These are phyloP conservation scores for Schizothorax lantsangensis DNA, from an alignment of 2,797 vertebrate species.

Conservation along the genomic window DNA sequence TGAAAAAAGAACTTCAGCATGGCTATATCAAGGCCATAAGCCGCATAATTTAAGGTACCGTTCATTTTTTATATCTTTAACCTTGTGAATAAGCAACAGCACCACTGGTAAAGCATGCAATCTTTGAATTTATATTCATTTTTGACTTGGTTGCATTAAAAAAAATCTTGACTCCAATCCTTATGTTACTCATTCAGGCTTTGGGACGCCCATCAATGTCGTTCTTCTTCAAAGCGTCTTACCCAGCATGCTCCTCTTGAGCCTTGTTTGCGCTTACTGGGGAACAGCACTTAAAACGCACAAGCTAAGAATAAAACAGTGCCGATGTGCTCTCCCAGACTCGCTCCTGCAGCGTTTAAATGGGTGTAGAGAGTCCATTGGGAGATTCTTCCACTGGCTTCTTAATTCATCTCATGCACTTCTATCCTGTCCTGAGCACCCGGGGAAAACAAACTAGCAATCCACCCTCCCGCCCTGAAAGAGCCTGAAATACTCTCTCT, in stretches of 20 bases:
- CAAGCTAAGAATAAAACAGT: slow-evolving; percentile 51
- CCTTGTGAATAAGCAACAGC: not conserved
- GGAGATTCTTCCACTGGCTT: slow-evolving; percentile 44
- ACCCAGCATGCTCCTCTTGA: slow-evolving; percentile 17
- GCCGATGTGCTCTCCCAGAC: slow-evolving; percentile 17
- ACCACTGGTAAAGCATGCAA: not conserved
- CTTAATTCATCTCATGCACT: slow-evolving; percentile 50
- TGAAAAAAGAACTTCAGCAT: not conserved
- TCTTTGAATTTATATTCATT: not conserved
- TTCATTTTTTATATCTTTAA: not conserved
- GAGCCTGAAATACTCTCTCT: slow-evolving; percentile 10
- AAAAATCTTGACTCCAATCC: not conserved
- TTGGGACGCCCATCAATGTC: not conserved
- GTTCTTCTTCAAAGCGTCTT: slow-evolving; percentile 1
- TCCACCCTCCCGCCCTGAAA: not conserved
- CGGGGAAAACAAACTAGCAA: not conserved
- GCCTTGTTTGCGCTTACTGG: slow-evolving; percentile 23
- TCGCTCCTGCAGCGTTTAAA: slow-evolving; percentile 39
- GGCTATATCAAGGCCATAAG: not conserved
- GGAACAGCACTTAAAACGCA: slow-evolving; percentile 47
- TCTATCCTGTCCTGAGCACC: slow-evolving; percentile 26
- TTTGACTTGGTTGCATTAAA: not conserved
- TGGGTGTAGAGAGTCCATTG: slow-evolving; percentile 41
- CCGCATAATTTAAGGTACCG: not conserved
- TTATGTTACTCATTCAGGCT: slow-evolving; percentile 11